phyloP scores from a whole-genome alignment of 2,888 invertebrate genomes.

The Tipula confusa region DNA sequence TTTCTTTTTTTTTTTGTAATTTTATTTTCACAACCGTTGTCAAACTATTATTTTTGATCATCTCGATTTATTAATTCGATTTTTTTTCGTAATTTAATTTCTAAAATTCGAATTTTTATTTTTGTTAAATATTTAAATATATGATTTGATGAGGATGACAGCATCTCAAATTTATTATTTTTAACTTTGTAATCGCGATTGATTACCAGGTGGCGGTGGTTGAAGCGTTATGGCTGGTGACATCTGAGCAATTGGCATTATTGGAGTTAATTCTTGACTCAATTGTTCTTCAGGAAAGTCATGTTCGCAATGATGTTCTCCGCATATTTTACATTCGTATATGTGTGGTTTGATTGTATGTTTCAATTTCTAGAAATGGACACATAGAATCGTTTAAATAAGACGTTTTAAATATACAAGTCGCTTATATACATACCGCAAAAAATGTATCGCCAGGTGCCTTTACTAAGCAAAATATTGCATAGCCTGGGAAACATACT shows the following conservation, averaged over 20 bases:
- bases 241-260: conserved; percentile 33
- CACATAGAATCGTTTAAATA: not conserved
- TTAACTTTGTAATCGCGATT: not conserved
- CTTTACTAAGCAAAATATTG: conserved; percentile 64
- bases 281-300: conserved; percentile 53
- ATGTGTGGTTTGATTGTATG: conserved; percentile 70
- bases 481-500: conserved; percentile 79
- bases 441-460: conserved; percentile 66
- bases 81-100: not conserved
- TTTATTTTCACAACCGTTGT: conserved; percentile 17
- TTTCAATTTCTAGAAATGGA: conserved; percentile 62
- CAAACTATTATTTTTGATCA: not conserved
- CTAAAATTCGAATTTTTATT: conserved; percentile 1
- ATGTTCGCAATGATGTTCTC: conserved; percentile 72
- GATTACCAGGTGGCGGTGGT: conserved; percentile 36
- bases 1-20: not conserved
- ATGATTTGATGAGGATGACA: not conserved
- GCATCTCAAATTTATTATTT: not conserved
- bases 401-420: not conserved
- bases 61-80: not conserved
- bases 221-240: conserved; percentile 36
- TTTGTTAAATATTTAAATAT: not conserved
- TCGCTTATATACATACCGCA: conserved; percentile 57
- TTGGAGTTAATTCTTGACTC: conserved; percentile 45
- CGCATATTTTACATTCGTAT: conserved; percentile 69